Conservation (phyloP, 2,888 invertebrate species). For the Creontiades dilutus region DNA sequence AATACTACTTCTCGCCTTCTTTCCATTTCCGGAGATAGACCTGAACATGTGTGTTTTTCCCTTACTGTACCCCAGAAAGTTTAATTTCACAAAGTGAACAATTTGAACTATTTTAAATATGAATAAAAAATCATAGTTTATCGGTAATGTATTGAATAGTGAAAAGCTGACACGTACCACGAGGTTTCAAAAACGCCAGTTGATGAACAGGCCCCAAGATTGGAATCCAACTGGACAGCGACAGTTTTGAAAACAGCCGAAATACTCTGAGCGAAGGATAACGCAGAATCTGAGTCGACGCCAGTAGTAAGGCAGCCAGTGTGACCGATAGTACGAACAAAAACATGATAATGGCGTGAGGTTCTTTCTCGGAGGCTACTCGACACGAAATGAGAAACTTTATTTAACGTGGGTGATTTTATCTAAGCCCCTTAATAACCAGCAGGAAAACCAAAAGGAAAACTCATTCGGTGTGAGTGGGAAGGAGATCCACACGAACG, state of each 20-base stretch:
- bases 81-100: too few relatives aligned
- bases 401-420: neutral
- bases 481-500: neutral
- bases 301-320: neutral
- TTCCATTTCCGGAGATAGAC: too few relatives aligned
- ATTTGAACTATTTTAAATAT: too few relatives aligned
- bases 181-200: slow-evolving; percentile 37
- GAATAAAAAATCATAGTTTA: too few relatives aligned
- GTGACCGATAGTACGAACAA: neutral
- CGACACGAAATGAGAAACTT: neutral
- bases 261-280: slow-evolving; percentile 14
- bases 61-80: too few relatives aligned
- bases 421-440: neutral
- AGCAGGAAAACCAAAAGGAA: neutral
- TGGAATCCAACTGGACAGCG: neutral
- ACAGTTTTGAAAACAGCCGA: slow-evolving; percentile 45
- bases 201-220: slow-evolving; percentile 7
- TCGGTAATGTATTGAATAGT: too few relatives aligned
- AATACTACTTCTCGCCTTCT: too few relatives aligned
- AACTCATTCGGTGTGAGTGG: neutral
- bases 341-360: neutral
- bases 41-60: too few relatives aligned
- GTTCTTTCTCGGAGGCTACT: neutral
- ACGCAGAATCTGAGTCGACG: neutral
- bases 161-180: neutral